Base-by-base conservation (phyloP, 1,140 invertebrate species). In the Heliothis virescens region DNA sequence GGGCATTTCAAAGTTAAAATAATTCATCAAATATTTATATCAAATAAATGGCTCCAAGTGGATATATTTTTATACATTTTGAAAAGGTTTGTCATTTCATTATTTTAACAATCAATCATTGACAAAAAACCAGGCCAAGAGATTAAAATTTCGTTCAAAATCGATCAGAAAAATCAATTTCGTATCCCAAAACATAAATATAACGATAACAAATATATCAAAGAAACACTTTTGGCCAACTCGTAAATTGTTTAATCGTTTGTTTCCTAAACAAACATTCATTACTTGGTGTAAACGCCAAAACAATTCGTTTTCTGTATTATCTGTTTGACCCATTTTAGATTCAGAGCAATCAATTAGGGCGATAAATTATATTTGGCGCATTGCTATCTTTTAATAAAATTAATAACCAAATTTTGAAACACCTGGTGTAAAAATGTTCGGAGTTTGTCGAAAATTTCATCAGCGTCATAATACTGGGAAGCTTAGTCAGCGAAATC, bases 221-320 rank as follows among this genome's bases (percentile, higher is more conserved):
- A 41, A 48, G 47, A 15, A 52, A 50, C 60, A 65, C 74, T 76
- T 76, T 76, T 65, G 74, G 47, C 48, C 13, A 55, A 52, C 48
- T 63, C 60, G 60, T 76, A 76, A 76, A 76, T 76, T 76, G 74
- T 55, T 76, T 65, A 65, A 76, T 76, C 74, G 60, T 65, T 53
- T 48, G 60, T 76, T 76, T 63, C 10, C 60, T 65, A 41, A 65
- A 76, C 74, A 76, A 76, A 76, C 60, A 76, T 65, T 65, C 60
- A 76, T 76, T 76, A 76, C 74, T 76, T 76, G 74, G 59, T 76
- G 74, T 76, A 65, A 76, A 76, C 74, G 74, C 60, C 48, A 55
- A 76, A 76, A 76, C 74, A 76, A 76, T 76, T 63, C 60, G 50
- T 76, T 76, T 63, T 76, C 59, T 63, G 60, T 76, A 76, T 76